These are phyloP conservation scores for Dendrolimus pini DNA, from an alignment of 2,888 invertebrate species.

Conservation along the genomic window DNA sequence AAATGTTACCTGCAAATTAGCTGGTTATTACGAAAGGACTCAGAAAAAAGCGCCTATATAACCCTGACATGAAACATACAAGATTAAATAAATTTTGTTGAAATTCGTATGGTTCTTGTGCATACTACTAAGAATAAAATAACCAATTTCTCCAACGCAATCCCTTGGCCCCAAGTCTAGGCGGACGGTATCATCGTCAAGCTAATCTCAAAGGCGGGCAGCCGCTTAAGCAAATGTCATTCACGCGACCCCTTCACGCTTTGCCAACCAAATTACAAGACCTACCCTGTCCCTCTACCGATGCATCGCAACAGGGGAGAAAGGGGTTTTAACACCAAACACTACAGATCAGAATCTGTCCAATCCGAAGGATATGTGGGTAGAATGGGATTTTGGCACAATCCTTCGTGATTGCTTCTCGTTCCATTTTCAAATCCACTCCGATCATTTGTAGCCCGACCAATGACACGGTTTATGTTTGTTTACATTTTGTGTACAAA, in stretches of 20 bases:
- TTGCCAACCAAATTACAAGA: slow-evolving; percentile 24
- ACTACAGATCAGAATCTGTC: slow-evolving; percentile 22
- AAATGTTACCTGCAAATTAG: too few species aligned
- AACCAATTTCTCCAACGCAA: slow-evolving; percentile 1
- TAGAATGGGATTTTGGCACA: slow-evolving; percentile 40
- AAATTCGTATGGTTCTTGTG: too few species aligned
- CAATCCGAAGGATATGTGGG: slow-evolving; percentile 37
- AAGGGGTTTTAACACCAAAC: slow-evolving; percentile 15
- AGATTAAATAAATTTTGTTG: too few species aligned
- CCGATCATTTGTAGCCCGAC: slow-evolving; percentile 28
- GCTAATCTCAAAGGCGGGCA: slow-evolving; percentile 58
- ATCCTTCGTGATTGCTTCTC: slow-evolving; percentile 50
- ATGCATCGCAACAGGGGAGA: slow-evolving; percentile 10
- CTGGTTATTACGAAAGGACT: too few species aligned
- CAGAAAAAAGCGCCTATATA: too few species aligned
- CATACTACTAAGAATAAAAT: background rate
- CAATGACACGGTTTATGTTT: slow-evolving; percentile 24
- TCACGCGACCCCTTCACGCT: slow-evolving; percentile 53
- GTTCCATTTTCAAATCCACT: slow-evolving; percentile 47
- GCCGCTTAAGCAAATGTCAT: slow-evolving; percentile 62
- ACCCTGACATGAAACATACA: too few species aligned
- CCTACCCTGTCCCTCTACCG: slow-evolving; percentile 21
- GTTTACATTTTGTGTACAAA: slow-evolving; percentile 18
- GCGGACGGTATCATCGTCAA: slow-evolving; percentile 33
- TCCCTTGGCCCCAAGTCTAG: slow-evolving; percentile 26